Evolutionary conservation across 2,113 vertebrate species (phyloP).

Genomic region (Vulpes ferrilata): DNA sequence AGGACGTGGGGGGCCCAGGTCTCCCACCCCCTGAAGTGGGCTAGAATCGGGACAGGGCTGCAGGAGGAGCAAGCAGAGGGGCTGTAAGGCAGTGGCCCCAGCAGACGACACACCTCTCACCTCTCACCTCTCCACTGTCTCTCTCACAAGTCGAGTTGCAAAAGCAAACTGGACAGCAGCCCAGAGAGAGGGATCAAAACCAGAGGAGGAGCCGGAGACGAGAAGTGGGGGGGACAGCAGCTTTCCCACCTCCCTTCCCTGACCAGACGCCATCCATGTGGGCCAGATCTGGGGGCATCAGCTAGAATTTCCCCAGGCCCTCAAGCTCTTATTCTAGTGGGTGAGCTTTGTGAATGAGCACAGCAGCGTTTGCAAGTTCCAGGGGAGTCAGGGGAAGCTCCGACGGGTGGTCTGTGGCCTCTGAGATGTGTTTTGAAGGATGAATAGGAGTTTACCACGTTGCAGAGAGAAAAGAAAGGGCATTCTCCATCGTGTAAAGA

Average conservation of each 20-base stretch:
- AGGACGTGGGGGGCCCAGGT: background rate
- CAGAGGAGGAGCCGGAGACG: background rate
- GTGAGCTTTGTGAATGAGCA: accelerated
- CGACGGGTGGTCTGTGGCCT: background rate
- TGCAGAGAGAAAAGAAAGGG: background rate
- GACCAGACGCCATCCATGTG: background rate
- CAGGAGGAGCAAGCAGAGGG: background rate
- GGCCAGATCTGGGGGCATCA: background rate
- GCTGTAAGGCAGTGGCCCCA: accelerated
- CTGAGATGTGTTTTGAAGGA: background rate
- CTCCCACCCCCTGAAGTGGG: background rate
- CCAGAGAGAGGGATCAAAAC: background rate
- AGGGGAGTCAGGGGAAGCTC: background rate
- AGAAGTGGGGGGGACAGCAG: background rate
- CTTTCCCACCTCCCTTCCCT: background rate
- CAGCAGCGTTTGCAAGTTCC: background rate
- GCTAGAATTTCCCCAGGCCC: background rate
- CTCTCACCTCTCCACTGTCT: background rate
- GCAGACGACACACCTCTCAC: accelerated
- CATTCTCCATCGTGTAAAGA: background rate
- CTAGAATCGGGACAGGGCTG: background rate
- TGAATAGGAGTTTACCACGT: background rate
- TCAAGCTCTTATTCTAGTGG: background rate
- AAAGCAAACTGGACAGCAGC: background rate
- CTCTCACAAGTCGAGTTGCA: background rate